Evolutionary conservation across 2,888 invertebrate species (phyloP).

Genomic region (Rambutsinella grinnellia): DNA sequence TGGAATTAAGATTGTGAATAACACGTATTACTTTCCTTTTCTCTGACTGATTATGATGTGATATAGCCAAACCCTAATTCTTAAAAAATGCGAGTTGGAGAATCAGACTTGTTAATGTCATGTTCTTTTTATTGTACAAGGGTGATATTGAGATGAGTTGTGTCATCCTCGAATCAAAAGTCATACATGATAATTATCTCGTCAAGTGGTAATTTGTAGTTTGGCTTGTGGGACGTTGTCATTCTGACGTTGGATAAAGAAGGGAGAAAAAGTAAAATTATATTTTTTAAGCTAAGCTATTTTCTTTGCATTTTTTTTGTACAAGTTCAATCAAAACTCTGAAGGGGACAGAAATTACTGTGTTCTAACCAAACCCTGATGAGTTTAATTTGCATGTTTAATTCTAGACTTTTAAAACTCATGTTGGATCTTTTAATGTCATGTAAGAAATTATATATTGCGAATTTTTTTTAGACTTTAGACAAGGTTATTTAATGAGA

Average conservation of each 20-base stretch:
- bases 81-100: too few species aligned
- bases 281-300: too few species aligned
- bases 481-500: too few species aligned
- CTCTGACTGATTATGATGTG: neutral
- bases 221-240: neutral
- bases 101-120: too few species aligned
- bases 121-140: neutral
- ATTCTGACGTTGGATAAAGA: neutral
- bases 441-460: too few species aligned
- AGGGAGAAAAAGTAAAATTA: too few species aligned
- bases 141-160: neutral
- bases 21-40: too few species aligned
- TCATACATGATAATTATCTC: conserved; percentile 35
- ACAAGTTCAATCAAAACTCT: neutral
- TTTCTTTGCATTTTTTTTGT: neutral
- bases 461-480: too few species aligned
- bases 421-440: too few species aligned
- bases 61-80: neutral
- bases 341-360: neutral
- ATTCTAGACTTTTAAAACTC: too few species aligned
- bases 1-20: neutral
- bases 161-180: conserved; percentile 21
- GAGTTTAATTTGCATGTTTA: neutral
- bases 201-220: conserved; percentile 18
- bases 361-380: neutral